These are phyloP conservation scores for Ctenosaura bakeri DNA, from an alignment of 2,797 vertebrate genomes.

Conservation along the genomic window DNA sequence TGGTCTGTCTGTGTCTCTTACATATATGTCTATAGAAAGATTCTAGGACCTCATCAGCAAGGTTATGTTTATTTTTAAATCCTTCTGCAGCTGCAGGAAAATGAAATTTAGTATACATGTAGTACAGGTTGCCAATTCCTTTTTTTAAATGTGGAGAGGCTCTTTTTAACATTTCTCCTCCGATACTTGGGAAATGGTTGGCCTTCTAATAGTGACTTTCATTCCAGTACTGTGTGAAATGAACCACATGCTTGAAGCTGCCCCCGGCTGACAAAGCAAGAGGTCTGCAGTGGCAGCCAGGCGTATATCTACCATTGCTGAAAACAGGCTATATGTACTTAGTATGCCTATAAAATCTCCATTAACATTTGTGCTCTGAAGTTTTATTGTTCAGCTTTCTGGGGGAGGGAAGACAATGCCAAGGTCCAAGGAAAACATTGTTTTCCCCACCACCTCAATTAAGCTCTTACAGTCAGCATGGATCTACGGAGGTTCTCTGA, in stretches of 20 bases:
- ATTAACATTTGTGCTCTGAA: background rate
- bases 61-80: background rate
- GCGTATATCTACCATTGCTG: background rate
- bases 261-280: background rate
- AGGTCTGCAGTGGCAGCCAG: background rate
- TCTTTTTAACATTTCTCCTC: background rate
- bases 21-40: background rate
- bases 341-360: background rate
- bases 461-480: background rate
- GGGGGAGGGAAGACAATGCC: background rate
- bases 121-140: background rate
- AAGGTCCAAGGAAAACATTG: background rate
- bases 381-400: constrained; percentile 2
- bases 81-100: background rate
- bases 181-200: background rate
- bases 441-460: background rate
- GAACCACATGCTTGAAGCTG: background rate
- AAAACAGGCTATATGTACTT: background rate
- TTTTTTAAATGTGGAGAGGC: background rate
- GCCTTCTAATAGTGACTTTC: background rate
- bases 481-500: background rate
- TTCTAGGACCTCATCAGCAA: background rate
- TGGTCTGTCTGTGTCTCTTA: background rate
- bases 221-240: background rate
- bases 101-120: background rate